Evolutionary conservation across 2,797 vertebrate genomes (phyloP), one percentile per base, ranked within the genome.

Genomic region (Syngnathus acus): DNA sequence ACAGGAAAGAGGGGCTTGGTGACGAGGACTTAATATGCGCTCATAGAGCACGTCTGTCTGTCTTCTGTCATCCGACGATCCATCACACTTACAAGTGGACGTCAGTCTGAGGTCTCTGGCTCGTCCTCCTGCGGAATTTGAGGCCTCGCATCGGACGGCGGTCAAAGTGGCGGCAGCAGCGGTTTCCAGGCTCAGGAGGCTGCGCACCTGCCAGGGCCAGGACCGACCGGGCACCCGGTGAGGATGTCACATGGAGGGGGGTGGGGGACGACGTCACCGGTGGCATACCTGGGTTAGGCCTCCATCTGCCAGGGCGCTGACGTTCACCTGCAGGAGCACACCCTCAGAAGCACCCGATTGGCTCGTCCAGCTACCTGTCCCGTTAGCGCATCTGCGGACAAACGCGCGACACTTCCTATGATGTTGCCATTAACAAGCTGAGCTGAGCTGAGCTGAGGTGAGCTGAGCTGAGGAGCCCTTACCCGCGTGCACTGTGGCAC

Each of bases 401-500:
- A 26, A 64, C 3, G 43, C 48, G 16, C 11, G 6, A 13, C 40
- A 13, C 23, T 17, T 37, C 37, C 58, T 60, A 38, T 17, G 7
- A 17, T 60, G 32, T 54, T 21, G 13, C 51, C 59, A 32, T 32
- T 4, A 32, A 32, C 32, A 4, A 32, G 32, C 32, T 32, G 32
- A 32, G 32, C 32, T 32, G 32, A 32, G 32, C 39, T n/a, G n/a
- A 42, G 39, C 32, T 32, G 32, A 32, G 32, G 19, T n/a, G n/a
- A 42, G 39, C 17, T 42, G 43, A 21, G 4, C 16, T 9, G 1
- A 32, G 14, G 19, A 9, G 4, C 40, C 1, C 17, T 54, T 84
- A 95, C 95, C 92, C 89, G 80, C 91, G 90, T 53, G 90, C 86
- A 76, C 89, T 86, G 0, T 81, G 89, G 78, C 95, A 97, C 58